Base-by-base conservation (phyloP, 2,113 vertebrate species). In the Natator depressus region DNA sequence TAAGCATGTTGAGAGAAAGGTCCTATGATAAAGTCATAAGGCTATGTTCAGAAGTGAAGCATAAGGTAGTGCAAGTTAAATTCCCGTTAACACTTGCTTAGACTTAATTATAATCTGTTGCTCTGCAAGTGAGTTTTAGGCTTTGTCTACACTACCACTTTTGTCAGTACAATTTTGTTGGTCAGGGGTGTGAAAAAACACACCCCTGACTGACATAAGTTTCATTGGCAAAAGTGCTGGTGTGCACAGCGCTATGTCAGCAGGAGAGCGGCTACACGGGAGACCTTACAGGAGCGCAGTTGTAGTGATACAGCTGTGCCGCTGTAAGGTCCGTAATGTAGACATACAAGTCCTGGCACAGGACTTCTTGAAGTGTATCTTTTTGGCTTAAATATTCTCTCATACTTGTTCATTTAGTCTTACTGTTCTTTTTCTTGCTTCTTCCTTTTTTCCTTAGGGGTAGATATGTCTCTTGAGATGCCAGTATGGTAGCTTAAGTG, bases 401-500 rank as follows among this genome's bases (percentile, higher is more conserved):
- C 90, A 81, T 62, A 25, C 87, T 88, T 89, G 4, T 88, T 92
- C 54, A 91, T 69, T 69, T 76, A 86, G 55, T 42, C 85, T 31
- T 59, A 62, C 38, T 82, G 49, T 16, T 38, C 57, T 54, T 1
- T n/a, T 57, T 88, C 79, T 76, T 86, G 79, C 93, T 90, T 86
- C 47, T 80, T 93, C 83, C 89, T 82, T 84, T 95, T 92, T 89
- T 88, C 78, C 31, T 72, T 35, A 50, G 75, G 81, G 25, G 90
- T 22, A 76, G 38, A 46, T 35, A 19, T n/a, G 7, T 69, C 35
- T 69, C 62, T 69, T n/a, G 35, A 69, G 31, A 69, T 69, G 35
- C 16, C 35, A 9, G 7, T n/a, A 35, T 69, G 8, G 62, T 72
- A 20, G 35, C 35, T 20, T 72, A n/a, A 38, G 9, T 72, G 10